Base-by-base conservation (phyloP, 64 coral and sea anemone species). In the Porites australiensis region DNA sequence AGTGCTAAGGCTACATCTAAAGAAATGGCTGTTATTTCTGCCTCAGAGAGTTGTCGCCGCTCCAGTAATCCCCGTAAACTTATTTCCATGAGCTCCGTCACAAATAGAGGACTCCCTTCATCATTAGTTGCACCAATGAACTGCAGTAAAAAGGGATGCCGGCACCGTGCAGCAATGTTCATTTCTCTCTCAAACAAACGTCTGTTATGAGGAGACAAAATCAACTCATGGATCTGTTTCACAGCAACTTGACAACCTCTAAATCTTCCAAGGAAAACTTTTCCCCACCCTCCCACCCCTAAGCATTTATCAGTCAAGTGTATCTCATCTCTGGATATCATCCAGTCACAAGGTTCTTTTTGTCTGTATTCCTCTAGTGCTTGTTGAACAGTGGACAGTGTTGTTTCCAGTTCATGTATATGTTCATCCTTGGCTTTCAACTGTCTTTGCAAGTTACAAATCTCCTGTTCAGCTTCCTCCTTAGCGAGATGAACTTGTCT, bases 181-280 rank as follows among this genome's bases (percentile, higher is more conserved):
- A 95, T 95, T 64, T 95, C 93, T 62, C 93, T 77, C 4, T 90
- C 87, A 95, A 95, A 95, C 27, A 86, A 71, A 10, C 88, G 69
- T 19, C 80, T 46, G 43, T 95, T 95, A 45, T 95, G 74, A 44
- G 88, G 79, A 14, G 88, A 95, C 4, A 95, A 52, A 70, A 95
- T 90, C 37, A 95, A 55, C 2, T 95, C 88, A 14, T 95, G 88
- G 62, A 95, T 87, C 72, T 95, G 93, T 52, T 95, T 95, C 2
- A 95, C 93, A 48, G 93, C 93, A 50, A 95, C 93, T 70, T 75
- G 77, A 27, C 88, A 91, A 20, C 89, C 89, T 77, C 93, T 81
- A 71, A 95, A 95, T 79, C n/a, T 72, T 3, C 37, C 93, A 57
- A 91, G 72, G 8, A 48, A 3, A 10, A 95, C 93, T 47, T 43